Evolutionary conservation across 2,888 invertebrate genomes (phyloP).

Genomic region (Polietes domitor): DNA sequence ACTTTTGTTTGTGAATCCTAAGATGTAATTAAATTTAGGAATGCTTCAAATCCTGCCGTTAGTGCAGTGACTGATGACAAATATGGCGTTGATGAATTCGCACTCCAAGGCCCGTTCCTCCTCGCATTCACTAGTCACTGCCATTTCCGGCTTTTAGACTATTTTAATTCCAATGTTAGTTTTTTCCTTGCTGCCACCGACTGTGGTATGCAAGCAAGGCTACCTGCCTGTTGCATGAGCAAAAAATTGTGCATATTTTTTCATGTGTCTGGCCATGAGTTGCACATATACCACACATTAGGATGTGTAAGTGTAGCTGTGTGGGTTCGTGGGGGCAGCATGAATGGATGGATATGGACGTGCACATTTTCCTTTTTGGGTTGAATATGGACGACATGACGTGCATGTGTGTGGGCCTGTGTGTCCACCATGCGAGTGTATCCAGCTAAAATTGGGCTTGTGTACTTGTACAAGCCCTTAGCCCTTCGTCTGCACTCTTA

Average conservation of each 20-base stretch:
- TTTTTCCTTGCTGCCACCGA: background rate
- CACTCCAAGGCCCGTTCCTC: background rate
- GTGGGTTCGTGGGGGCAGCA: background rate
- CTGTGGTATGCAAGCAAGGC: constrained; percentile 1
- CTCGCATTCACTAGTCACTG: background rate
- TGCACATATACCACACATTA: background rate
- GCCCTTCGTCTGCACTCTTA: background rate
- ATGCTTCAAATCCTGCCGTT: background rate
- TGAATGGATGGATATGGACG: background rate
- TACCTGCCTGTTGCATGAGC: constrained; percentile 27
- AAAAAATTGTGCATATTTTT: constrained; percentile 38
- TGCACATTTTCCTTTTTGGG: background rate
- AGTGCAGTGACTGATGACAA: constrained; percentile 11
- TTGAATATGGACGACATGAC: background rate
- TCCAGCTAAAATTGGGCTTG: background rate
- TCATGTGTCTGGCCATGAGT: constrained; percentile 19
- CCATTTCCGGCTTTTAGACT: background rate
- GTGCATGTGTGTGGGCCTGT: background rate
- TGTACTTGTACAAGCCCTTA: background rate
- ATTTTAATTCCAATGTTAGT: constrained; percentile 7
- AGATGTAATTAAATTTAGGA: constrained; percentile 18
- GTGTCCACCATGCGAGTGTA: constrained; percentile 4
- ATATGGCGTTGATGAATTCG: constrained; percentile 29
- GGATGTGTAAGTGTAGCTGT: background rate
- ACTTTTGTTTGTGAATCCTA: background rate